A percentile compares a stretch with the other conserved stretches of the same genome.
Conservation (phyloP, 2,797 vertebrate genomes). For the Clarias pachynema region DNA sequence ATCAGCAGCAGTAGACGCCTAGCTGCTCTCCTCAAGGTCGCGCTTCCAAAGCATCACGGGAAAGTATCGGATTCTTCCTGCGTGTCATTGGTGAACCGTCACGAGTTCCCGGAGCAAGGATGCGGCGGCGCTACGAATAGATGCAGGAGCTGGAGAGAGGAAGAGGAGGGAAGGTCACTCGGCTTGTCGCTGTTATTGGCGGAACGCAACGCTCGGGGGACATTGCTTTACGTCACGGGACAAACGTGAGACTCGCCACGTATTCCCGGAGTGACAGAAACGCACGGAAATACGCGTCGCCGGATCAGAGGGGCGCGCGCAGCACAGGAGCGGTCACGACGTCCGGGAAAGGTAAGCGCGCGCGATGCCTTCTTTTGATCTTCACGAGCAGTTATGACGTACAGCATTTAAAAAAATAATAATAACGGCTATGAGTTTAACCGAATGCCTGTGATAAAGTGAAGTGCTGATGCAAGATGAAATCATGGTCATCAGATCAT, state of each 20-base stretch:
- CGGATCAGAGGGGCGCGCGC: neutral
- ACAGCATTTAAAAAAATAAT: neutral
- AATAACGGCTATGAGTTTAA: neutral
- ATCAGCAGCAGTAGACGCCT: neutral
- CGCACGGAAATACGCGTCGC: no score
- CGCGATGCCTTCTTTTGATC: neutral
- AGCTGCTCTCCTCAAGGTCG: constrained; percentile 71
- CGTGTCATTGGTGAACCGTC: constrained; percentile 25
- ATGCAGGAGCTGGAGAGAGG: constrained; percentile 12
- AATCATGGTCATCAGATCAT: neutral
- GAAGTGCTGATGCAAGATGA: neutral
- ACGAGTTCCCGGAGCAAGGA: constrained; percentile 56
- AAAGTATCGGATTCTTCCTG: constrained; percentile 44
- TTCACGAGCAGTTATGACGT: no score
- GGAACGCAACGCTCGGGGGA: neutral
- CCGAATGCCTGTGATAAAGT: neutral
- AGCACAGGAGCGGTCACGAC: neutral
- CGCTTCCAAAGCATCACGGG: constrained; percentile 64
- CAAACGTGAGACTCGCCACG: constrained; percentile 66
- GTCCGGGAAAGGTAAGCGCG: neutral
- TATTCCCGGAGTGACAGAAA: constrained; percentile 5
- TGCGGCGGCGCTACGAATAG: constrained; percentile 35
- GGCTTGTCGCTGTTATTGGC: constrained; percentile 48
- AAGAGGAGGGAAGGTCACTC: constrained; percentile 3
- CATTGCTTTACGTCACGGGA: constrained; percentile 33